Evolutionary conservation across 2,888 invertebrate genomes (phyloP).

Genomic region (Tipula unca): DNA sequence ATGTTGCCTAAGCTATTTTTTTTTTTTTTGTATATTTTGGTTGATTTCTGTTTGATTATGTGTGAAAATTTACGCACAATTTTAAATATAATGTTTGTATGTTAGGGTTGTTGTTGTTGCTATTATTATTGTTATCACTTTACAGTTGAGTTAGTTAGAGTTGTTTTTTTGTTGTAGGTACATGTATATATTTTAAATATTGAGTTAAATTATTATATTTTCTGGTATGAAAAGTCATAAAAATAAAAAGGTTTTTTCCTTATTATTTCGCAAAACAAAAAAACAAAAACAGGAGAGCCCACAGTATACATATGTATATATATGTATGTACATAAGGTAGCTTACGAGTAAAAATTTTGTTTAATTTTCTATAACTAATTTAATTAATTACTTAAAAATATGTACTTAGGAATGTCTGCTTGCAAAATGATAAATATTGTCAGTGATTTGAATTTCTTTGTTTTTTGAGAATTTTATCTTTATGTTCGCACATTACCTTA

Average conservation of each 20-base stretch:
- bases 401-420: not conserved
- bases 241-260: not conserved
- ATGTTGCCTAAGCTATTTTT: not conserved
- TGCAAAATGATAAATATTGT: not conserved
- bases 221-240: not conserved
- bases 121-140: not conserved
- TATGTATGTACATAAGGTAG: not conserved
- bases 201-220: not conserved
- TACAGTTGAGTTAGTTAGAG: not conserved
- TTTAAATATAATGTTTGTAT: not conserved
- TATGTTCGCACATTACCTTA: not conserved
- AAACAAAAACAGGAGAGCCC: not conserved
- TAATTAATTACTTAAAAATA: not conserved
- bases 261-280: not conserved
- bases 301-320: no score
- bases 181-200: not conserved
- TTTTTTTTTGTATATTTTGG: not conserved
- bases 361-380: not conserved
- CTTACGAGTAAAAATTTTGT: not conserved
- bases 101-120: not conserved
- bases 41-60: not conserved
- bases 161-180: not conserved
- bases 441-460: not conserved
- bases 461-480: not conserved
- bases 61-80: constrained; percentile 14